Base-by-base conservation (phyloP, 2,113 vertebrate genomes). In the Tachysurus vachellii region DNA sequence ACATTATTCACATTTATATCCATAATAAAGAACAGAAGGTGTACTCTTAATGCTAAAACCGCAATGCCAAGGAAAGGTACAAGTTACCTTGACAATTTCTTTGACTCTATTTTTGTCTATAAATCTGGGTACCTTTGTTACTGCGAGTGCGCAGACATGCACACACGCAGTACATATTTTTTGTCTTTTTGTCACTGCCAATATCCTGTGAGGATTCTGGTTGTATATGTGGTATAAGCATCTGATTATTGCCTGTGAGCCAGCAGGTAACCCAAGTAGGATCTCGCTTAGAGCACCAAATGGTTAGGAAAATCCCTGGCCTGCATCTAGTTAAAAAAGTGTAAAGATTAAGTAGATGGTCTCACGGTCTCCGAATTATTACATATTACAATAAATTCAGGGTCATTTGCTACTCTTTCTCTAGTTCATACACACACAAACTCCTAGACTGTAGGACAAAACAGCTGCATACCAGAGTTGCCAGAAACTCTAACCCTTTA, bases 391-490 rank as follows among this genome's bases (percentile, higher is more conserved):
- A 50, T 50, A 75, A 75, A 7, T 50, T 50, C 1, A 8, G 11
- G 71, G 44, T 13, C 70, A 75, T 80, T 56, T 59, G 54, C 54
- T 23, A 21, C 17, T 57, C 31, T 28, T 23, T 17, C 10, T 10
- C 47, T n/a, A 36, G 36, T 53, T 31, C 28, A 80, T 31, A 26
- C 4, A 44, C 56, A 57, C 12, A 36, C 76, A 56, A 5, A 44
- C 86, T 77, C 42, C 75, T 88, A 44, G 26, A 42, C 19, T 89
- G 81, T 92, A 92, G 89, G 84, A 93, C 68, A 89, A 90, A 94
- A 93, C 95, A 96, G 92, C 93, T 94, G 93, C 88, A 76, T 82
- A 26, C 57, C 61, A 71, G 47, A 81, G 76, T 13, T 61, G 50
- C 88, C 88, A 82, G 75, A 70, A 89, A 19, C 82, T 77, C 61